phyloP scores from a whole-genome alignment of 1,140 invertebrate species.

The Drepana arcuata region DNA sequence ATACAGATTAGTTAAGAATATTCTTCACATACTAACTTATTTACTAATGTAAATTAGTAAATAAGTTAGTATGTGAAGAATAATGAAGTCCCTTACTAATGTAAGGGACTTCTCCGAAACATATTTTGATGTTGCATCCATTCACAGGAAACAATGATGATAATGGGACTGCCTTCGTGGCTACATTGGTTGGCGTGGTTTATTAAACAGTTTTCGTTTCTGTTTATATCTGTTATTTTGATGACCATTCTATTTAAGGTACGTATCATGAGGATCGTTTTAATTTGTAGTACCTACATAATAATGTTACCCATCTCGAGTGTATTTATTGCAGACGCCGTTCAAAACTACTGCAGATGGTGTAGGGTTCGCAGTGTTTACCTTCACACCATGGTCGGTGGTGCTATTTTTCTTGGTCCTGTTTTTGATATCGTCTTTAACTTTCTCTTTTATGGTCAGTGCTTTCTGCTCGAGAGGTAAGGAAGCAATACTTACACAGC shows the following conservation, averaged over 20 bases:
- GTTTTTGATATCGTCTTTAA: constrained; percentile 74
- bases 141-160: constrained; percentile 87
- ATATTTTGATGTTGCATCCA: too few species aligned
- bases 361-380: constrained; percentile 64
- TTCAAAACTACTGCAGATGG: constrained; percentile 40
- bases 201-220: constrained; percentile 81
- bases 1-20: too few species aligned
- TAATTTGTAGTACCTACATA: too few species aligned
- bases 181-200: constrained; percentile 91
- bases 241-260: constrained; percentile 73
- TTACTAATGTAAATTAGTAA: too few species aligned
- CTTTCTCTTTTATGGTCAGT: constrained; percentile 79
- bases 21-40: too few species aligned
- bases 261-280: too few species aligned
- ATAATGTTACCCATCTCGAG: too few species aligned
- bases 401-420: constrained; percentile 76
- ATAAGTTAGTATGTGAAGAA: too few species aligned
- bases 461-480: constrained; percentile 80
- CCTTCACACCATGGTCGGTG: constrained; percentile 72
- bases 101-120: too few species aligned
- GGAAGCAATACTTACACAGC: constrained; percentile 5
- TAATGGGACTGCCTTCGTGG: constrained; percentile 89
- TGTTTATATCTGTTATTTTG: constrained; percentile 75
- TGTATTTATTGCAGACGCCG: constrained; percentile 49
- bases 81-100: too few species aligned